phyloP scores from a whole-genome alignment of 2,113 vertebrate species.

The Carlito syrichta region DNA sequence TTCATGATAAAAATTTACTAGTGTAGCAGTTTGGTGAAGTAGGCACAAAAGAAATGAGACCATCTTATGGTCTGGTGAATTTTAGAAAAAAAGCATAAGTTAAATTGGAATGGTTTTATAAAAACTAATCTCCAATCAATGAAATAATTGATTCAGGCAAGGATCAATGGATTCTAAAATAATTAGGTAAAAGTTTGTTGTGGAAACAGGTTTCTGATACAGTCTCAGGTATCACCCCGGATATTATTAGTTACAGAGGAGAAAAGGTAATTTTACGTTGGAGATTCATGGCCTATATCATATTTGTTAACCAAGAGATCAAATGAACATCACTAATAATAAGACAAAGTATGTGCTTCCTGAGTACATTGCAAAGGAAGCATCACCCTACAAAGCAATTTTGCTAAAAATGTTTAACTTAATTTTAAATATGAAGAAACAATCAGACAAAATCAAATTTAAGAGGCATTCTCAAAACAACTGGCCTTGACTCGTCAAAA shows the following conservation, averaged over 20 bases:
- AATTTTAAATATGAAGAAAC: constrained; percentile 47
- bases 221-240: neutral
- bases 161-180: constrained; percentile 21
- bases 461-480: constrained; percentile 17
- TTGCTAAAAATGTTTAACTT: constrained; percentile 35
- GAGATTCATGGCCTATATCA: neutral
- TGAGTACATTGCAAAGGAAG: neutral
- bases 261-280: neutral
- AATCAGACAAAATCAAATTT: constrained; percentile 25
- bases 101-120: neutral
- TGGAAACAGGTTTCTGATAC: neutral
- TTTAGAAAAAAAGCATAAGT: constrained; percentile 29
- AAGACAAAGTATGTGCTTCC: neutral
- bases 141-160: constrained; percentile 45
- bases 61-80: neutral
- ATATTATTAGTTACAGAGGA: constrained; percentile 16
- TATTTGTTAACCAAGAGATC: neutral
- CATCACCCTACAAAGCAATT: neutral
- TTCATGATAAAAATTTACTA: neutral
- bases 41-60: neutral
- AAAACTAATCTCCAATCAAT: constrained; percentile 23
- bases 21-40: neutral
- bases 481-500: neutral
- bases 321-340: constrained; percentile 21
- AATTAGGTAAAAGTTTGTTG: neutral